Conservation (phyloP, 2,113 vertebrate species). For the Sterna hirundo region DNA sequence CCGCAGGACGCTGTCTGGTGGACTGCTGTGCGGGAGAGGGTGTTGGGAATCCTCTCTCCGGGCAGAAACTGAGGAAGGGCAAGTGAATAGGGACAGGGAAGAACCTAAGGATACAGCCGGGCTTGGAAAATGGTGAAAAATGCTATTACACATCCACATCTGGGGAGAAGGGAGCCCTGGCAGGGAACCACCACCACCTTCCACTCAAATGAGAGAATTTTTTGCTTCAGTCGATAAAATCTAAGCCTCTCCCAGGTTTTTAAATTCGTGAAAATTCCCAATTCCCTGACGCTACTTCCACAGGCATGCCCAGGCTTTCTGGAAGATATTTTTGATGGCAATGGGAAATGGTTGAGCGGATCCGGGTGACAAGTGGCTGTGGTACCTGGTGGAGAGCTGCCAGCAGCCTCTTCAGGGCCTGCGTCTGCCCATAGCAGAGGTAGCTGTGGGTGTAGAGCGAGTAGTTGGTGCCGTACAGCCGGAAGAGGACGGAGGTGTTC, state of each 20-base stretch:
- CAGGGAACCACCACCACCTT: neutral
- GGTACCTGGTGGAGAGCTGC: slow-evolving; percentile 67
- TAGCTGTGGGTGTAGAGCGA: slow-evolving; percentile 81
- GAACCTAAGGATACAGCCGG: neutral
- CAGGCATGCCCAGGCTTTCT: fast-evolving
- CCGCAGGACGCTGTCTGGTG: neutral
- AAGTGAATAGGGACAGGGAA: neutral
- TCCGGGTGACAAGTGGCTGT: neutral
- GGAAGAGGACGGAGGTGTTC: slow-evolving; percentile 55
- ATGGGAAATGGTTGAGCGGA: neutral
- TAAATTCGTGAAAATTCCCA: neutral
- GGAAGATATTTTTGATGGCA: neutral
- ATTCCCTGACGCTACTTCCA: neutral
- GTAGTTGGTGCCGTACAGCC: slow-evolving; percentile 75
- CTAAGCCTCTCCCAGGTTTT: neutral
- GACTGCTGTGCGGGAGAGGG: neutral
- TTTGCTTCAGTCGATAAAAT: neutral
- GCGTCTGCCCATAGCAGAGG: slow-evolving; percentile 78
- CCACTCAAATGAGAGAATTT: neutral
- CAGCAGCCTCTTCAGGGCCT: slow-evolving; percentile 72
- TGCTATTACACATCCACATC: neutral
- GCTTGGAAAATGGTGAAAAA: neutral
- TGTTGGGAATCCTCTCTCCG: neutral
- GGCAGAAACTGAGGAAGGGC: neutral
- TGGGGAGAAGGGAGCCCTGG: neutral